Evolutionary conservation across 2,888 invertebrate species (phyloP).

Genomic region (Vesta saturnalis): DNA sequence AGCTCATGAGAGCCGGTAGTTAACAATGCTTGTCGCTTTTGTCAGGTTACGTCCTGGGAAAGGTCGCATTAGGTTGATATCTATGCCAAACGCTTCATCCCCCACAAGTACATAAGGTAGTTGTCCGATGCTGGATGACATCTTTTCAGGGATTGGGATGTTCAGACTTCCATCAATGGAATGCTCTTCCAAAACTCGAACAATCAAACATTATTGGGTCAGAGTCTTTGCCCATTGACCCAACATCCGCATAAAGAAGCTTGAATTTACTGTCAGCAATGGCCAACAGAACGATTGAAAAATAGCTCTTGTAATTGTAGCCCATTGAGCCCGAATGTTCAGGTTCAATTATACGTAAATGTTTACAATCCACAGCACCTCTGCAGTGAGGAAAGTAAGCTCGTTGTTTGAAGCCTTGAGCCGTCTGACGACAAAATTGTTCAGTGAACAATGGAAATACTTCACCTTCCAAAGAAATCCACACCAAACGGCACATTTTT

Average conservation of each 20-base stretch:
- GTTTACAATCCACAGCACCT: constrained; percentile 5
- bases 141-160: not conserved
- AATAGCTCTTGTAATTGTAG: constrained; percentile 17
- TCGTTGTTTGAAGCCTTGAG: not conserved
- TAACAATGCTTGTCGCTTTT: constrained; percentile 12
- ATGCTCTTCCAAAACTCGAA: not conserved
- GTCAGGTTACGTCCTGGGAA: not conserved
- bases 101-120: constrained; percentile 1
- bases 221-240: not conserved
- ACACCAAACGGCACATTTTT: not conserved
- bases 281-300: too few relatives aligned
- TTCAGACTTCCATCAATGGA: not conserved
- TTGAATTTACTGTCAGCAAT: constrained; percentile 13
- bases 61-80: not conserved
- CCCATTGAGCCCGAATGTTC: constrained; percentile 15
- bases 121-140: not conserved
- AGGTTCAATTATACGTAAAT: not conserved
- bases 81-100: not conserved
- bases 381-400: too few relatives aligned
- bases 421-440: not conserved
- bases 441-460: too few relatives aligned
- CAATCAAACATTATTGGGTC: constrained; percentile 1
- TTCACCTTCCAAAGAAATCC: not conserved
- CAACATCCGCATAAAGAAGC: constrained; percentile 10
- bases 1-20: not conserved